phyloP scores from a whole-genome alignment of 2,113 vertebrate species.

The Haplochromis vanheusdeni region DNA sequence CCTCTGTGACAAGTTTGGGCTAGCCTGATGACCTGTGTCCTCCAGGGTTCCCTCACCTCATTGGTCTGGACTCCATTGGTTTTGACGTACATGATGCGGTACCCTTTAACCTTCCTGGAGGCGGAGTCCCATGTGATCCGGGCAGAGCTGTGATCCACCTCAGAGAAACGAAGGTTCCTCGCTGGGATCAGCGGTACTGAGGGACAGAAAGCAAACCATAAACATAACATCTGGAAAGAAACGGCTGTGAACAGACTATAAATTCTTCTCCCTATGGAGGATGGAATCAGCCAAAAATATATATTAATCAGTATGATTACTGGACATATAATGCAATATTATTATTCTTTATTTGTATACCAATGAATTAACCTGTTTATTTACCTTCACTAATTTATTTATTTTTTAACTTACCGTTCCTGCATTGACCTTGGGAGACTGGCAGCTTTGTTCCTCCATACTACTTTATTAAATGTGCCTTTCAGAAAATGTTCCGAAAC shows the following conservation, averaged over 20 bases:
- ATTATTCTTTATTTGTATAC: fast-evolving
- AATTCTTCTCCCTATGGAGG: fast-evolving
- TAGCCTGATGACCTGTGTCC: fast-evolving
- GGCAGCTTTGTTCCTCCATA: not conserved
- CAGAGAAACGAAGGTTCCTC: conserved; percentile 80
- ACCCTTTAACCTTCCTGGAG: conserved; percentile 77
- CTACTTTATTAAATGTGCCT: not conserved
- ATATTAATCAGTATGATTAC: fast-evolving
- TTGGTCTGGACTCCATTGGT: conserved; percentile 83
- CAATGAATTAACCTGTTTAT: not conserved
- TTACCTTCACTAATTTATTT: not conserved
- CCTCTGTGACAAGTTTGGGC: not conserved
- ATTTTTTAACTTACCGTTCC: fast-evolving
- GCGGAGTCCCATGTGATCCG: conserved; percentile 82
- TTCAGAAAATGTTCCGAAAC: not conserved
- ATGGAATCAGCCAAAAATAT: not conserved
- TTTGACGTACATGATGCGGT: conserved; percentile 84
- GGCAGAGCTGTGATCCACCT: conserved; percentile 81
- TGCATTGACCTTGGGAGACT: not conserved
- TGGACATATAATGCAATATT: not conserved
- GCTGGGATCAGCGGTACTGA: conserved; percentile 83
- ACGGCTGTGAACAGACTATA: fast-evolving
- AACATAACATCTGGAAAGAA: not conserved
- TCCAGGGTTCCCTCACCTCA: conserved; percentile 72
- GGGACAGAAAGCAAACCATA: not conserved